A percentile compares a stretch with the other conserved stretches of the same genome.
Evolutionary conservation across 1,140 invertebrate genomes (phyloP).

Genomic region (Zaprionus ornatus): DNA sequence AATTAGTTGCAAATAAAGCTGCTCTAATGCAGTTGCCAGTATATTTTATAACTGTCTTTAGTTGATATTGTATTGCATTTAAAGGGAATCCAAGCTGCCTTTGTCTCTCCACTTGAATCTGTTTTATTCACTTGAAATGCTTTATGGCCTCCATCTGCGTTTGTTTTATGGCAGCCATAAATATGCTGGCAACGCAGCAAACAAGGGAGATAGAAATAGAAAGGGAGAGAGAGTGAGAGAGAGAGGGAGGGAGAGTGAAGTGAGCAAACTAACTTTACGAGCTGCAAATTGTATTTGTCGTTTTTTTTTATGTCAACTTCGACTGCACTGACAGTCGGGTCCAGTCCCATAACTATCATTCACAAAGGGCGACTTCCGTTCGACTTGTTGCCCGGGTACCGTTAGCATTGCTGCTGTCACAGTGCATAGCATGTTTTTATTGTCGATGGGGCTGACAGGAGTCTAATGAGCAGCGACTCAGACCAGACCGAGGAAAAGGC

Average conservation of each 20-base stretch:
- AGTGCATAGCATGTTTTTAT: conserved; percentile 33
- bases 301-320: conserved; percentile 37
- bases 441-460: conserved; percentile 29
- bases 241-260: neutral
- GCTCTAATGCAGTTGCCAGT: neutral
- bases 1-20: neutral
- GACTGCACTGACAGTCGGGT: neutral
- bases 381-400: conserved; percentile 26
- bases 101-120: conserved; percentile 43
- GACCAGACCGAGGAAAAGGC: neutral
- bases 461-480: conserved; percentile 39
- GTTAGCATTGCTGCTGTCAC: neutral
- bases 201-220: neutral
- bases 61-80: neutral
- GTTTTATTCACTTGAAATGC: conserved; percentile 53
- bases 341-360: conserved; percentile 27
- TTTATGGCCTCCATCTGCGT: conserved; percentile 44
- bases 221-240: neutral
- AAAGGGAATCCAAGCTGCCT: neutral
- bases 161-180: conserved; percentile 61
- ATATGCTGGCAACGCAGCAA: conserved; percentile 1
- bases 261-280: conserved; percentile 46
- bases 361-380: conserved; percentile 28
- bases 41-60: neutral
- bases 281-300: conserved; percentile 66